Percentiles rank a stretch among this genome's conserved stretches.
Evolutionary conservation across 2,888 invertebrate species (phyloP).

Genomic region (Amiota communis): DNA sequence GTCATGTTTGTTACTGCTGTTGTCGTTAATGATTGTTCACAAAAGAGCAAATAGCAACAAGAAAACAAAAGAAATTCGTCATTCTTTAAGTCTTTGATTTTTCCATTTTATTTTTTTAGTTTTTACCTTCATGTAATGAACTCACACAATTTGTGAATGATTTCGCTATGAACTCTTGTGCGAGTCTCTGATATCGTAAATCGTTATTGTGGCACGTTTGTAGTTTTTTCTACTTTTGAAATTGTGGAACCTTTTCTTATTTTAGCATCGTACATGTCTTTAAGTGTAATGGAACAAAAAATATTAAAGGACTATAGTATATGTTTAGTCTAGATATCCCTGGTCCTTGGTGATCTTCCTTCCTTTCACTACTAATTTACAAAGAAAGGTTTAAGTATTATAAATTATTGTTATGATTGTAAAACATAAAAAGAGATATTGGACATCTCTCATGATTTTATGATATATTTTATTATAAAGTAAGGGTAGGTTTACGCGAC

Average conservation of each 20-base stretch:
- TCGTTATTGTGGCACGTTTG: conserved; percentile 54
- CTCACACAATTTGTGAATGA: conserved; percentile 39
- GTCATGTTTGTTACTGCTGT: background rate
- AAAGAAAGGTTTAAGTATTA: too few species aligned
- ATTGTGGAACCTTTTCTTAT: conserved; percentile 22
- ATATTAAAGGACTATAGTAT: too few species aligned
- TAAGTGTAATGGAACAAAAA: conserved; percentile 29
- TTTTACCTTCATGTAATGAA: conserved; percentile 27
- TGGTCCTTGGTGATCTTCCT: too few species aligned
- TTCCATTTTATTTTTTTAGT: background rate
- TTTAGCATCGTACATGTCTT: conserved; percentile 36
- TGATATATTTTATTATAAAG: too few species aligned
- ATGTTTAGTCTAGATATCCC: too few species aligned
- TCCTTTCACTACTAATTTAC: too few species aligned
- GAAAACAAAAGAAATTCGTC: conserved; percentile 15
- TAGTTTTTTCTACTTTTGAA: conserved; percentile 35
- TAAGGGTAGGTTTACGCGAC: too few species aligned
- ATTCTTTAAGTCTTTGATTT: background rate
- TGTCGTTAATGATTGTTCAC: conserved; percentile 15
- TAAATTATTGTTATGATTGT: too few species aligned
- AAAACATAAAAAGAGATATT: too few species aligned
- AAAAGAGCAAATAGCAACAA: conserved; percentile 8
- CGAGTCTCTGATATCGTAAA: conserved; percentile 55
- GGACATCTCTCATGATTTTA: too few species aligned
- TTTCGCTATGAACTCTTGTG: conserved; percentile 40